phyloP scores from a whole-genome alignment of 2,888 invertebrate species.

The Xylophagus ater region DNA sequence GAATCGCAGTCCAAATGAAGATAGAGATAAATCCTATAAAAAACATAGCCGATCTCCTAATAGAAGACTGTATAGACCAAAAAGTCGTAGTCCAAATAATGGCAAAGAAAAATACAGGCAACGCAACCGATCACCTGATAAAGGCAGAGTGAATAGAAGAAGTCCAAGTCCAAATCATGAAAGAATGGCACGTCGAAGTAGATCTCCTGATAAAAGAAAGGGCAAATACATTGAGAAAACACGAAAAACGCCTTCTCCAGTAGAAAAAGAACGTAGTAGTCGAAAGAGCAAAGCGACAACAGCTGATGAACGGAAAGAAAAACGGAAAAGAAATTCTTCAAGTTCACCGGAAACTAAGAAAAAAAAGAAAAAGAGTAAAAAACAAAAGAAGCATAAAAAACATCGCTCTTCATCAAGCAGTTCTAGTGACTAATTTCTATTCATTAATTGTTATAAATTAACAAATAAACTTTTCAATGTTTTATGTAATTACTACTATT shows the following conservation, averaged over 20 bases:
- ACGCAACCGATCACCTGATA: not conserved
- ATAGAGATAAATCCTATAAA: not conserved
- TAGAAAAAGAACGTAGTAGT: not conserved
- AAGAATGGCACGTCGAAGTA: not conserved
- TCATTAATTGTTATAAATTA: not conserved
- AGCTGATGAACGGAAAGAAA: not conserved
- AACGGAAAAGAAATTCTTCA: constrained; percentile 7
- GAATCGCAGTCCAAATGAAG: not conserved
- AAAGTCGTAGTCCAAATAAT: not conserved
- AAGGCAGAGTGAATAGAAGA: not conserved
- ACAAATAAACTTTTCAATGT: not conserved
- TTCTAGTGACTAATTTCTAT: constrained; percentile 11
- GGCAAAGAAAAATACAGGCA: not conserved
- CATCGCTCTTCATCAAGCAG: constrained; percentile 7
- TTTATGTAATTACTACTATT: too few relatives aligned
- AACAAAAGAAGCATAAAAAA: constrained; percentile 17
- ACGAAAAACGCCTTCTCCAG: not conserved
- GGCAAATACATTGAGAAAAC: not conserved
- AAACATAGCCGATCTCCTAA: not conserved
- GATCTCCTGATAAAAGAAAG: not conserved
- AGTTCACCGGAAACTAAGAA: constrained; percentile 25
- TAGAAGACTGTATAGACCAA: constrained; percentile 1
- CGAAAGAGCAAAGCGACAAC: constrained; percentile 7
- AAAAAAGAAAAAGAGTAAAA: constrained; percentile 22
- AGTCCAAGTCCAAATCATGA: constrained; percentile 6